phyloP scores from a whole-genome alignment of 2,888 invertebrate genomes.

The Melinopterus prodromus region DNA sequence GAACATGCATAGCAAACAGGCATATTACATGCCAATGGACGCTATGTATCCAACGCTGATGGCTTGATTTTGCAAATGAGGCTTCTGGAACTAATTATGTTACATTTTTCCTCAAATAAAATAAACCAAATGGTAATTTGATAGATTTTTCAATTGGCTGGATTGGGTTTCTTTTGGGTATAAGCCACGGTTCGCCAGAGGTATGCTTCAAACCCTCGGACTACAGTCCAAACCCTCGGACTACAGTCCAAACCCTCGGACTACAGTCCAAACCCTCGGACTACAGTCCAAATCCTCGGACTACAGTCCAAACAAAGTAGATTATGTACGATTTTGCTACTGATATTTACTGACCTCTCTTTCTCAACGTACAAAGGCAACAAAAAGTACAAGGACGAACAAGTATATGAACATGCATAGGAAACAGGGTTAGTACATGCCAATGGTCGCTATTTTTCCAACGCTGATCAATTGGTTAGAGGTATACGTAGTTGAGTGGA shows the following conservation, averaged over 20 bases:
- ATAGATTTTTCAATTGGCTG: not conserved
- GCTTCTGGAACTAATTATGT: no score
- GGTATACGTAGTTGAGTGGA: not conserved
- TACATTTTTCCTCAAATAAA: no score
- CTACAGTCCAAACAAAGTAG: not conserved
- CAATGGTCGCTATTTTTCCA: no score
- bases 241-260: not conserved
- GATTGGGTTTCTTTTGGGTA: no score
- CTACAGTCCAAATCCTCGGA: no score
- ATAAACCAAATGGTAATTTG: no score
- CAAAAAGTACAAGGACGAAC: not conserved
- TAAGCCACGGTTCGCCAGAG: constrained; percentile 21
- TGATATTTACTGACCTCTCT: not conserved
- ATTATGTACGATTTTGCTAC: constrained; percentile 12
- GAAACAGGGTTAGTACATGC: no score
- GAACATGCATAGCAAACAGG: not conserved
- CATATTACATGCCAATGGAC: no score
- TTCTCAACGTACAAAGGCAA: not conserved
- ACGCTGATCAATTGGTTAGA: no score
- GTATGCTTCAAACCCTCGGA: not conserved
- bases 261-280: not conserved
- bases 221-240: no score
- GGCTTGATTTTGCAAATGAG: no score
- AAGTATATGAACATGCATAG: not conserved
- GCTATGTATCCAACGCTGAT: no score